phyloP scores from a whole-genome alignment of 1,140 invertebrate genomes.

The Xylocopa sonorina region DNA sequence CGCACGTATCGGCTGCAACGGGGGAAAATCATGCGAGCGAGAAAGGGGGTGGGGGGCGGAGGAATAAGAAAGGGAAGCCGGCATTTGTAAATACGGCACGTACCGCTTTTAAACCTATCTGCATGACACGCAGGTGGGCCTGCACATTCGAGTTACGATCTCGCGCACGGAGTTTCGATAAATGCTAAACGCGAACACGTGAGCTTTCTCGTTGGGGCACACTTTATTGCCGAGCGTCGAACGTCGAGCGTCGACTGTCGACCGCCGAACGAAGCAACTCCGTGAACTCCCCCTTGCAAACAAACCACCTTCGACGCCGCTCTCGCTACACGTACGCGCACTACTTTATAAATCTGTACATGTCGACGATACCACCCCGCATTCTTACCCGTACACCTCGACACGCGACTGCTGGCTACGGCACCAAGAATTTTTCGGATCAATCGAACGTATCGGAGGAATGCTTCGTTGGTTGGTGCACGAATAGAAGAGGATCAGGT shows the following conservation, averaged over 20 bases:
- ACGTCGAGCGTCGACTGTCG: slow-evolving; percentile 23
- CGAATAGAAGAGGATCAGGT: too few relatives aligned
- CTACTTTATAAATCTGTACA: slow-evolving; percentile 29
- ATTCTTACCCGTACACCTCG: slow-evolving; percentile 8
- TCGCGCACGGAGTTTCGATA: slow-evolving; percentile 79
- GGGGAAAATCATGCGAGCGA: background rate
- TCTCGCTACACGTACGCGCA: slow-evolving; percentile 25
- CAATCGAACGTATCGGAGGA: slow-evolving; percentile 28
- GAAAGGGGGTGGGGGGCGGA: too few relatives aligned
- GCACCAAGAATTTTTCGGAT: slow-evolving; percentile 41
- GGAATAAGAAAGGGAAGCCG: slow-evolving; percentile 38
- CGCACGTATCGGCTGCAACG: background rate
- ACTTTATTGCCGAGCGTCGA: slow-evolving; percentile 74
- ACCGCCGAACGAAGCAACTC: slow-evolving; percentile 47
- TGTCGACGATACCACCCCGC: slow-evolving; percentile 22
- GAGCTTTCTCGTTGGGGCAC: slow-evolving; percentile 79
- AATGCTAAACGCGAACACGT: slow-evolving; percentile 81
- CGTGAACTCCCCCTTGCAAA: slow-evolving; percentile 47
- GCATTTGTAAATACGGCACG: slow-evolving; percentile 81
- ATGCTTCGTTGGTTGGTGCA: too few relatives aligned
- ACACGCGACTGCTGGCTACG: slow-evolving; percentile 16
- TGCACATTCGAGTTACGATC: slow-evolving; percentile 80
- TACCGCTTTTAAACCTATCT: slow-evolving; percentile 81
- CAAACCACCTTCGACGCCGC: slow-evolving; percentile 40
- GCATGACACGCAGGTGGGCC: slow-evolving; percentile 78